Evolutionary conservation across 2,113 vertebrate genomes (phyloP).

Genomic region (Sarotherodon lohbergeri): DNA sequence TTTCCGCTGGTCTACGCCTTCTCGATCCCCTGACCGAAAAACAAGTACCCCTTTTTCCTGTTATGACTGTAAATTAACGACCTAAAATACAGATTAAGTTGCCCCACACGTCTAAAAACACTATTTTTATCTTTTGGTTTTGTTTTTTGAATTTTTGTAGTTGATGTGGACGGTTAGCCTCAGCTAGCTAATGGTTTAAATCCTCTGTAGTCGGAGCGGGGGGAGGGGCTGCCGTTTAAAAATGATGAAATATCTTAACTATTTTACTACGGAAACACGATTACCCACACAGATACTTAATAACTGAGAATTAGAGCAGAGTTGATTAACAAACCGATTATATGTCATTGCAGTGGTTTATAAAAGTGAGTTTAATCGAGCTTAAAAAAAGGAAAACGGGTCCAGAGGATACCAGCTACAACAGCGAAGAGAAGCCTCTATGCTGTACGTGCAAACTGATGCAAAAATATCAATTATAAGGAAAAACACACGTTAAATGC

Average conservation of each 20-base stretch:
- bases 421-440: not conserved
- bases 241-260: not conserved
- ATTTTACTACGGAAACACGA: not conserved
- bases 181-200: conserved; percentile 27
- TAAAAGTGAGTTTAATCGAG: not conserved
- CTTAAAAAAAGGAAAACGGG: not conserved
- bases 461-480: not conserved
- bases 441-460: not conserved
- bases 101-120: accelerated
- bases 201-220: conserved; percentile 27
- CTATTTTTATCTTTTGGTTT: not conserved
- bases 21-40: conserved; percentile 1
- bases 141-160: not conserved
- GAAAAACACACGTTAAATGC: not conserved
- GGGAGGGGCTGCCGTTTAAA: conserved; percentile 42
- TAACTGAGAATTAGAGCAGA: not conserved
- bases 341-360: not conserved
- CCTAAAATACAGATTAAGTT: not conserved
- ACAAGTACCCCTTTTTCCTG: not conserved
- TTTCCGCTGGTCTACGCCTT: conserved; percentile 63
- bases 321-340: not conserved
- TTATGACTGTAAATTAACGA: not conserved
- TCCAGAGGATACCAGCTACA: not conserved
- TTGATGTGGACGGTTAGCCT: not conserved
- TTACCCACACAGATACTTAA: not conserved